Base-by-base conservation (phyloP, 1,140 invertebrate genomes). In the Cyclina sinensis region DNA sequence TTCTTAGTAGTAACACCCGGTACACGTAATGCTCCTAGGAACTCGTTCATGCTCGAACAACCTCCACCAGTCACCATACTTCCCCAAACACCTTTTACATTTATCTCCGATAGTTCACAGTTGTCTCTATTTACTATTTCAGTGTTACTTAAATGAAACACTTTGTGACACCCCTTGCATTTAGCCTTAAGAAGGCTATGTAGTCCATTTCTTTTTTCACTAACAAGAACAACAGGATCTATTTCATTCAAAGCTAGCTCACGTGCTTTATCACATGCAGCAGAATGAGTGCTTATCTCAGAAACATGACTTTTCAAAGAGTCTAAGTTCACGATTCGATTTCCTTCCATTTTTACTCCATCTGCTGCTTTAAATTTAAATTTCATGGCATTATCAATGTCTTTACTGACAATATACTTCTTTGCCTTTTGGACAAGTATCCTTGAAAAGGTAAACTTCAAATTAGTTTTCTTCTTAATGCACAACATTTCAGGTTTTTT, bases 1-100 rank as follows among this genome's bases (percentile, higher is more conserved):
- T 27, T 46, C 16, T 1, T 27, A n/a, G n/a, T 1, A 1, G 21
- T 35, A 1, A 74, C 1, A 21, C 48, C 39, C 24, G 65, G 70
- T 65, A 39, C 46, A 1, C 37, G 48, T 3, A 76, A 21, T 9
- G 51, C 59, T 43, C 48, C 32, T 16, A 86, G n/a, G 37, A 54
- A 46, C 32, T 86, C 51, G 32, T 76, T 76, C 16, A 78, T 32
- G 18, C 9, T 14, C 1, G 30, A 39, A 21, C 30, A 46, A 2
- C 84, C 84, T 24, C 48, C 51, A 59, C 73, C 84, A 11, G 54
- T 43, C 11, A 68, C 35, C 57, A 86, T 62, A 39, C 48, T 81
- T 54, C 86, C 86, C 76, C 80, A n/a, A 78, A 27, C 57, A n/a
- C 48, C 37, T 39, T 21, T 39, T 5, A 84, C 82, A 74, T 84